These are phyloP conservation scores for Mesocentrotus franciscanus DNA, from an alignment of 53 echinoderm and acorn worm species.

Conservation along the genomic window DNA sequence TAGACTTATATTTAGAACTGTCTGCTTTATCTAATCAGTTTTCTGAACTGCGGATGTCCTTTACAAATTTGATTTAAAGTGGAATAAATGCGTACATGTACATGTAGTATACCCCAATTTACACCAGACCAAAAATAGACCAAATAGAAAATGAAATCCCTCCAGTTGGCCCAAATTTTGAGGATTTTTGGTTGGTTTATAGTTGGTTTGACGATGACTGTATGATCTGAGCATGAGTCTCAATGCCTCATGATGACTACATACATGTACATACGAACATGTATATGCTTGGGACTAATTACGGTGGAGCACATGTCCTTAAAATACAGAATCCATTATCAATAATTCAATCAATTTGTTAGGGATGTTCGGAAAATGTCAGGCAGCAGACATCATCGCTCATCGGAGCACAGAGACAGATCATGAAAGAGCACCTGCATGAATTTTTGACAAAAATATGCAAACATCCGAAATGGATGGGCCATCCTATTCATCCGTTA, in stretches of 20 bases:
- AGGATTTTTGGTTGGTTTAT: too few species aligned
- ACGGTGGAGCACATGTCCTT: background rate
- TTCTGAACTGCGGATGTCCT: background rate
- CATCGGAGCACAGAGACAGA: slow-evolving; percentile 6
- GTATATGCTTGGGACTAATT: background rate
- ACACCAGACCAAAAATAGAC: too few species aligned
- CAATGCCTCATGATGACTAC: background rate
- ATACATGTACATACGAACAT: background rate
- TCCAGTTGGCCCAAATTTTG: too few species aligned
- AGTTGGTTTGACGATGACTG: too few species aligned
- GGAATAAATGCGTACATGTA: too few species aligned
- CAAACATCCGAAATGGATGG: background rate
- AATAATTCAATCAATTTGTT: slow-evolving; percentile 39
- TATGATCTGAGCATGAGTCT: too few species aligned
- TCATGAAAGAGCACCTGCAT: background rate
- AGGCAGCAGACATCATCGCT: slow-evolving; percentile 16
- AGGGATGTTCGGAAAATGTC: slow-evolving; percentile 32
- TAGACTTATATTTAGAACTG: background rate
- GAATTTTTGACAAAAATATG: background rate
- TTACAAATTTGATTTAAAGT: background rate
- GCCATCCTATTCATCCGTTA: background rate
- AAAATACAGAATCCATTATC: slow-evolving; percentile 14
- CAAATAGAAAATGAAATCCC: too few species aligned
- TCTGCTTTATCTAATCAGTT: background rate
- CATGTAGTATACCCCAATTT: too few species aligned